Conservation (phyloP, 2,797 vertebrate species). For the Phalloptychus januarius region DNA sequence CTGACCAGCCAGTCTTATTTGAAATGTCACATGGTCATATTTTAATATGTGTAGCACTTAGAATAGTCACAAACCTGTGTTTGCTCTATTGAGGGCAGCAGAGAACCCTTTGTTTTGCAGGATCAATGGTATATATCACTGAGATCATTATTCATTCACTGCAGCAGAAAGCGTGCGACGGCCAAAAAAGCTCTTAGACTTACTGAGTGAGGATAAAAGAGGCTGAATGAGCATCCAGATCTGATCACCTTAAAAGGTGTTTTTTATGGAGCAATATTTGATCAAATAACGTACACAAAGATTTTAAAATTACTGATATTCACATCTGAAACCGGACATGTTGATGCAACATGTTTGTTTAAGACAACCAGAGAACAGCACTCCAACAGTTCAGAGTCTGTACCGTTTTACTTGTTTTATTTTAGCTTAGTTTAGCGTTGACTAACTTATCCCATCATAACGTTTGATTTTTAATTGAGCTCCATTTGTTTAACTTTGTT, state of each 20-base stretch:
- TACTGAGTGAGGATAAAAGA: slow-evolving; percentile 21
- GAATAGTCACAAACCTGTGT: neutral
- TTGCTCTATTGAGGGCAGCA: slow-evolving; percentile 11
- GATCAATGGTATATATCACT: slow-evolving; percentile 39
- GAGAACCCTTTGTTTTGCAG: slow-evolving; percentile 19
- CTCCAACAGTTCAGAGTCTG: neutral
- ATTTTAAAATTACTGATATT: slow-evolving; percentile 7
- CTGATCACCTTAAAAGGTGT: slow-evolving; percentile 44
- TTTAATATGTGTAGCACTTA: slow-evolving; percentile 1
- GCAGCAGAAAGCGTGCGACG: slow-evolving; percentile 33
- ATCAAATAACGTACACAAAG: slow-evolving; percentile 15
- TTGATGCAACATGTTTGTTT: neutral
- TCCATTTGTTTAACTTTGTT: neutral
- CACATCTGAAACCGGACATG: neutral
- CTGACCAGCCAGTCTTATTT: slow-evolving; percentile 1
- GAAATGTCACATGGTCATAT: slow-evolving; percentile 8
- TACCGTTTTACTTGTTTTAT: too few species aligned
- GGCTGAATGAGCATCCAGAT: slow-evolving; percentile 19
- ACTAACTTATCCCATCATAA: neutral
- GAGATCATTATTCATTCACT: slow-evolving; percentile 54
- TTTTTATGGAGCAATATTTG: slow-evolving; percentile 16
- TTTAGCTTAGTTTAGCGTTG: neutral
- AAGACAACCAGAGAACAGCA: neutral
- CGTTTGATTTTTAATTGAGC: neutral
- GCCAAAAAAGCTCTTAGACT: slow-evolving; percentile 72